Evolutionary conservation across 1,140 invertebrate species (phyloP).

Genomic region (Babylonia areolata): DNA sequence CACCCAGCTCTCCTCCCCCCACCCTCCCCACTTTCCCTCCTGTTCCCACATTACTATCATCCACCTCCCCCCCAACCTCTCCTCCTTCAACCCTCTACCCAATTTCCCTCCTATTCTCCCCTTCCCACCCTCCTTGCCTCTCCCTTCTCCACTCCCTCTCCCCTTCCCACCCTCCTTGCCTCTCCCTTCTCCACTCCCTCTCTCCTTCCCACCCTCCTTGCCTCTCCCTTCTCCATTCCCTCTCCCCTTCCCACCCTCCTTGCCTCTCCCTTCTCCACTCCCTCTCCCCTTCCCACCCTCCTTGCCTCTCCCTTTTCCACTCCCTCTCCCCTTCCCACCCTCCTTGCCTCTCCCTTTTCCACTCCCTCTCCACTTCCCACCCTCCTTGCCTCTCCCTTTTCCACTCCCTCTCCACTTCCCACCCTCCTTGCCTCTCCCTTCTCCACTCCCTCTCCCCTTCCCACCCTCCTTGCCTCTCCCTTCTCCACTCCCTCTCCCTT

Average conservation of each 20-base stretch:
- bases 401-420: conserved; percentile 5
- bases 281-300: background rate
- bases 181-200: background rate
- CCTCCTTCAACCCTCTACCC: too few relatives aligned
- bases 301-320: conserved; percentile 7
- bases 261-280: background rate
- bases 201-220: background rate
- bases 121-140: conserved; percentile 20
- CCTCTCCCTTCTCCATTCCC: too few relatives aligned
- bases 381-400: background rate
- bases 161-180: background rate
- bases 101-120: background rate
- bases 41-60: too few relatives aligned
- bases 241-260: background rate
- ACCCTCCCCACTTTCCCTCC: too few relatives aligned
- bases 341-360: background rate
- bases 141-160: conserved; percentile 25
- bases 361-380: background rate
- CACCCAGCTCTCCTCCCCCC: too few relatives aligned
- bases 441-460: background rate
- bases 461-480: too few relatives aligned
- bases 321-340: background rate
- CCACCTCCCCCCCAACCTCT: too few relatives aligned
- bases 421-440: background rate
- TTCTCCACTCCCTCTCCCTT: background rate